phyloP scores from a whole-genome alignment of 2,113 vertebrate species.

The Microtus oregoni region DNA sequence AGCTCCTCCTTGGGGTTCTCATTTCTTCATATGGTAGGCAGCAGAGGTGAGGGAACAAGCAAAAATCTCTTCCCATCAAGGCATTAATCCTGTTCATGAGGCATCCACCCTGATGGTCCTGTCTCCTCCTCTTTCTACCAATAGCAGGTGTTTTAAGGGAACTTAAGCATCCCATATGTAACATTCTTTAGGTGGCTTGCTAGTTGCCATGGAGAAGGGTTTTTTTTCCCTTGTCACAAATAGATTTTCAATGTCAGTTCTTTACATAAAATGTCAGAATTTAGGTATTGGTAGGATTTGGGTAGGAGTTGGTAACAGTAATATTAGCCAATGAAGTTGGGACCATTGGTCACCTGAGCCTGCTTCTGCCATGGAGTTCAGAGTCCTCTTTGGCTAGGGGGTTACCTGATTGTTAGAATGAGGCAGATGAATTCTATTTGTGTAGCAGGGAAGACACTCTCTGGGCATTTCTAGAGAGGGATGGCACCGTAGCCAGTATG shows the following conservation, averaged over 20 bases:
- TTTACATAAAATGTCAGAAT: not conserved
- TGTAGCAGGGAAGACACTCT: accelerated
- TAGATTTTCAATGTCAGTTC: not conserved
- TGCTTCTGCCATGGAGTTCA: not conserved
- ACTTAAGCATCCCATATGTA: not conserved
- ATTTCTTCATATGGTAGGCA: not conserved
- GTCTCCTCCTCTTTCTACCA: not conserved
- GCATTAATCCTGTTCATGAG: not conserved
- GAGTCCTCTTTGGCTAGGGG: not conserved
- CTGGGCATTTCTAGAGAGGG: not conserved
- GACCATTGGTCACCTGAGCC: not conserved
- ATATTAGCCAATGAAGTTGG: not conserved
- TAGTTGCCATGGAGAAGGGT: not conserved
- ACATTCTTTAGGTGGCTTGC: not conserved
- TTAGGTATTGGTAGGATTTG: not conserved
- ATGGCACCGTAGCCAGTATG: not conserved
- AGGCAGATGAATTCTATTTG: not conserved
- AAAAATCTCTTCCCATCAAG: not conserved
- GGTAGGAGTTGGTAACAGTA: not conserved
- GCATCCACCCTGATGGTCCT: not conserved
- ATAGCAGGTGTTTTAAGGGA: not conserved
- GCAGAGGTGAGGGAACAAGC: not conserved
- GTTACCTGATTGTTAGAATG: not conserved
- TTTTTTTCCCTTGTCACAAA: not conserved
- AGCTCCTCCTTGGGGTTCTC: not conserved